phyloP scores from a whole-genome alignment of 2,888 invertebrate genomes.

The Apocheima hispidaria region DNA sequence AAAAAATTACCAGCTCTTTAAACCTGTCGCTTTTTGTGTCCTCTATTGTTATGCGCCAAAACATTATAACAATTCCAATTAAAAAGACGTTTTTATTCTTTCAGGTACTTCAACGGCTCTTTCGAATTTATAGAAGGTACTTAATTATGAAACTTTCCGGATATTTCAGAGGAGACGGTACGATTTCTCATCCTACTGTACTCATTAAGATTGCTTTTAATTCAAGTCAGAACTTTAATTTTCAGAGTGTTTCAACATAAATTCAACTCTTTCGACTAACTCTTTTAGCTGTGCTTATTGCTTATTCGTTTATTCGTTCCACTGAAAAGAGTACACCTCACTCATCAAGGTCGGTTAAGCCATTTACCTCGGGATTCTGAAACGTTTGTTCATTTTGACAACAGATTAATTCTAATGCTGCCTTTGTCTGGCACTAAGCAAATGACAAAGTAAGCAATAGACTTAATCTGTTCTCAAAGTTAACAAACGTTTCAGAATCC shows the following conservation, averaged over 20 bases:
- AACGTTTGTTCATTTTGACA: no score
- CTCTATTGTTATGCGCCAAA: no score
- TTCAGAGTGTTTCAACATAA: slow-evolving; percentile 2
- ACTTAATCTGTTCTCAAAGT: no score
- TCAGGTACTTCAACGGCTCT: slow-evolving; percentile 22
- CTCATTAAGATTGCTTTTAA: slow-evolving; percentile 24
- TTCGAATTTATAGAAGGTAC: slow-evolving; percentile 30
- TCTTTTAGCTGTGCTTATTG: background rate
- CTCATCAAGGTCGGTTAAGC: no score
- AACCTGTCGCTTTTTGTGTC: background rate
- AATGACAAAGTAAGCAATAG: no score
- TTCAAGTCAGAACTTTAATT: slow-evolving; percentile 12
- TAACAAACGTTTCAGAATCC: no score
- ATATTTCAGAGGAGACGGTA: slow-evolving; percentile 22
- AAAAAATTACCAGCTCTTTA: background rate
- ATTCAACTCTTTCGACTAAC: background rate
- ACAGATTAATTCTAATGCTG: no score
- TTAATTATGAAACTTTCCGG: slow-evolving; percentile 40
- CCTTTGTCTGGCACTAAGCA: no score
- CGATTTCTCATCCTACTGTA: slow-evolving; percentile 13
- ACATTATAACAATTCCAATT: slow-evolving; percentile 2
- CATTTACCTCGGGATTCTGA: no score
- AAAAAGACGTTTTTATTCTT: slow-evolving; percentile 27
- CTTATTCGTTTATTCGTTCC: background rate
- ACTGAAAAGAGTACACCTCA: no score